Conservation (phyloP, 1,140 invertebrate species). For the Heterodera schachtii region DNA sequence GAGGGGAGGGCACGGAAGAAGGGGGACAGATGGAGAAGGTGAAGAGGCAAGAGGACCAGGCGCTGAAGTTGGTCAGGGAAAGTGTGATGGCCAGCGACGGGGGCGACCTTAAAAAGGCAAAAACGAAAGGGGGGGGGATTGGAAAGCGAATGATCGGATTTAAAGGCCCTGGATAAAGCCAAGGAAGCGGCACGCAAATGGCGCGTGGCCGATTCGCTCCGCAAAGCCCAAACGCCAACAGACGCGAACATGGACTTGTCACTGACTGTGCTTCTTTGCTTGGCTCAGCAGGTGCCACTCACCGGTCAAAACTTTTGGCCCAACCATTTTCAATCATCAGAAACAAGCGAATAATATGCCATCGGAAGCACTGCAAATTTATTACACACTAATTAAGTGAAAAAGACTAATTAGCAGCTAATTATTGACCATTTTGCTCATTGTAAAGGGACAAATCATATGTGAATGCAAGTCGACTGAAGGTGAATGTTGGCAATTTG, state of each 20-base stretch:
- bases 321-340: slow-evolving; percentile 70
- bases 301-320: slow-evolving; percentile 74
- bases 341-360: slow-evolving; percentile 91
- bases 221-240: slow-evolving; percentile 3
- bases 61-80: slow-evolving; percentile 81
- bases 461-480: slow-evolving; percentile 75
- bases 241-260: slow-evolving; percentile 25
- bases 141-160: slow-evolving; percentile 73
- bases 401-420: too few species aligned
- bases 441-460: slow-evolving; percentile 67
- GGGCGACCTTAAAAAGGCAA: slow-evolving; percentile 70
- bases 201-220: slow-evolving; percentile 3
- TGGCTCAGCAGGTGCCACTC: slow-evolving; percentile 17
- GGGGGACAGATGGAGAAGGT: slow-evolving; percentile 74
- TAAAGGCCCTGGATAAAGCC: slow-evolving; percentile 27
- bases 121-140: too few species aligned
- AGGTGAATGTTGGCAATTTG: slow-evolving; percentile 98
- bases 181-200: slow-evolving; percentile 32
- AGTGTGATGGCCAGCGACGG: slow-evolving; percentile 74
- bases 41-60: slow-evolving; percentile 78
- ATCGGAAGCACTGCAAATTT: slow-evolving; percentile 90
- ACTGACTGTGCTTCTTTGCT: slow-evolving; percentile 17
- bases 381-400: slow-evolving; percentile 71
- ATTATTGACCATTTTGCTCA: background rate
- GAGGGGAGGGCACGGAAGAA: slow-evolving; percentile 18